These are phyloP conservation scores for Eristalis pertinax DNA, from an alignment of 2,888 invertebrate species.

Conservation along the genomic window DNA sequence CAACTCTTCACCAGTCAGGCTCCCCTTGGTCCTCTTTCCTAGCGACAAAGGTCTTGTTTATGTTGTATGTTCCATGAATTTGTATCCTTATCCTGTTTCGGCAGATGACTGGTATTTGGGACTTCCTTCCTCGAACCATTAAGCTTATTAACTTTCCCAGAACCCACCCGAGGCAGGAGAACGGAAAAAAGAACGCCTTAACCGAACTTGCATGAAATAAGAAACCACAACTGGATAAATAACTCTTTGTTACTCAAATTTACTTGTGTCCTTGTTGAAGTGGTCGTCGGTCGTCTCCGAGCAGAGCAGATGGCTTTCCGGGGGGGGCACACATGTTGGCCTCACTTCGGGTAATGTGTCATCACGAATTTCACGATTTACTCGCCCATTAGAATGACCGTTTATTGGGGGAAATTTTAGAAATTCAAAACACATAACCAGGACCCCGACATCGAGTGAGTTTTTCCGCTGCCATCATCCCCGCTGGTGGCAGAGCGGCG, in stretches of 20 bases:
- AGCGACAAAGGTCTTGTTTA: conserved; percentile 28
- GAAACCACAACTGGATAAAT: conserved; percentile 43
- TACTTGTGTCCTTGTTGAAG: conserved; percentile 35
- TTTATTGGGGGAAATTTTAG: conserved; percentile 51
- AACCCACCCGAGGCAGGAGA: conserved; percentile 19
- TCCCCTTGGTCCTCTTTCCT: conserved; percentile 2
- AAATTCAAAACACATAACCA: conserved; percentile 60
- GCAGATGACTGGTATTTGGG: conserved; percentile 3
- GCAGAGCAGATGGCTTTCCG: not conserved
- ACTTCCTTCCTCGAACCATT: conserved; percentile 30
- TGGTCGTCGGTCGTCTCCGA: not conserved
- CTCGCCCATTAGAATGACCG: conserved; percentile 40
- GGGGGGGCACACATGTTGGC: not conserved
- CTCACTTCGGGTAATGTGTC: not conserved
- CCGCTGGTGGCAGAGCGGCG: not conserved
- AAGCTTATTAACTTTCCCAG: conserved; percentile 63
- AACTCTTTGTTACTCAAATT: conserved; percentile 45
- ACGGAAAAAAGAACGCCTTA: not conserved
- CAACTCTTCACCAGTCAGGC: conserved; percentile 38
- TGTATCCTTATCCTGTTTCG: conserved; percentile 8
- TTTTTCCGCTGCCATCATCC: not conserved
- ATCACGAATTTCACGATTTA: conserved; percentile 31
- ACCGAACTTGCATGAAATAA: not conserved
- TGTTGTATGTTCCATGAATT: not conserved
- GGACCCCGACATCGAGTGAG: not conserved